A percentile compares a stretch with the other conserved stretches of the same genome.
Conservation (phyloP, 2,888 invertebrate genomes). For the Stenotaenia linearis region DNA sequence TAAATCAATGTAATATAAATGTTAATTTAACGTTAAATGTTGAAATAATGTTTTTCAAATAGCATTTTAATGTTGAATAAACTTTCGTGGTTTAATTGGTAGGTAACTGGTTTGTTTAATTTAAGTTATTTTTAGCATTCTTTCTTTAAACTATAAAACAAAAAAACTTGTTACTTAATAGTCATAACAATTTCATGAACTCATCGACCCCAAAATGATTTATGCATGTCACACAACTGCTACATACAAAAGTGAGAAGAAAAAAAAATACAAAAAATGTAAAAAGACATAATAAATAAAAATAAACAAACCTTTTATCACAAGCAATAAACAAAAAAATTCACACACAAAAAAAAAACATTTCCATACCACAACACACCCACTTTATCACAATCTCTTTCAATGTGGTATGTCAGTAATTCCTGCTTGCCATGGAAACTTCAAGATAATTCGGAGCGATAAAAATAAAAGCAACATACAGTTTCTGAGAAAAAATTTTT, state of each 20-base stretch:
- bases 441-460: background rate
- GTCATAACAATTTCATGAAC: too few relatives aligned
- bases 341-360: background rate
- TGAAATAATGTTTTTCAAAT: too few relatives aligned
- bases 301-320: background rate
- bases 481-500: background rate
- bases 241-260: too few relatives aligned
- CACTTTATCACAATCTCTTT: background rate
- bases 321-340: background rate
- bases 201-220: background rate
- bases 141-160: too few relatives aligned
- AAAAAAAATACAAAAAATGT: too few relatives aligned
- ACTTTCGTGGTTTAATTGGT: too few relatives aligned
- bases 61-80: too few relatives aligned
- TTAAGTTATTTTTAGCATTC: too few relatives aligned
- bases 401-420: slow-evolving; percentile 1
- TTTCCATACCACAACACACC: background rate
- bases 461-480: background rate
- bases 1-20: too few relatives aligned
- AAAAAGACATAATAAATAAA: background rate
- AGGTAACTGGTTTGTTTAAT: too few relatives aligned
- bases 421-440: background rate
- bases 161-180: too few relatives aligned
- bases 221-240: background rate
- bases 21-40: too few relatives aligned